Conservation (phyloP, 2,797 vertebrate species). For the Lophius americanus region DNA sequence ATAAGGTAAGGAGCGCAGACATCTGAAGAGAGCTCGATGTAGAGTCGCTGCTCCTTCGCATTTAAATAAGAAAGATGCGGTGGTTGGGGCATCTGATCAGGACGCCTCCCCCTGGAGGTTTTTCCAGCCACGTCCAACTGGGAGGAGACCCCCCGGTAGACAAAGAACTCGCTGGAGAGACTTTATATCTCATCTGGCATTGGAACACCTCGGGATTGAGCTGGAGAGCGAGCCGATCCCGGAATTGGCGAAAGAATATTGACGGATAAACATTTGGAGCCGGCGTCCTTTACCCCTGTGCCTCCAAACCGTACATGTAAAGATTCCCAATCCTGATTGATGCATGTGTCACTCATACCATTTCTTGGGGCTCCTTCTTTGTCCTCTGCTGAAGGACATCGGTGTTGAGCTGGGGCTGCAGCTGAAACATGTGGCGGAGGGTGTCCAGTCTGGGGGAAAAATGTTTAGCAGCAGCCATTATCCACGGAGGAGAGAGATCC, state of each 20-base stretch:
- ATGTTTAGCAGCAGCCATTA: constrained; percentile 64
- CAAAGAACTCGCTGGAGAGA: too few species aligned
- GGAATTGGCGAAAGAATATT: not conserved
- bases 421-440: constrained; percentile 68
- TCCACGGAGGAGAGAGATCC: constrained; percentile 78
- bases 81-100: too few species aligned
- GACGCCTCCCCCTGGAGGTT: too few species aligned
- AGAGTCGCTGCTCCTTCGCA: too few species aligned
- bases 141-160: too few species aligned
- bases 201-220: too few species aligned
- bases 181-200: too few species aligned
- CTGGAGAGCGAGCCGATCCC: too few species aligned
- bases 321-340: not conserved
- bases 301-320: not conserved
- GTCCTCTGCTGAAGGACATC: constrained; percentile 19
- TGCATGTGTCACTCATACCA: constrained; percentile 56
- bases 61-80: too few species aligned
- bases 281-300: not conserved
- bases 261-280: not conserved
- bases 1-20: too few species aligned
- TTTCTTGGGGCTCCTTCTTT: constrained; percentile 39
- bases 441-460: constrained; percentile 68
- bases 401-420: constrained; percentile 58
- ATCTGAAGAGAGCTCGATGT: too few species aligned
- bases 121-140: too few species aligned